Conservation (phyloP, 2,888 invertebrate species). For the Sphaerophoria rueppellii region DNA sequence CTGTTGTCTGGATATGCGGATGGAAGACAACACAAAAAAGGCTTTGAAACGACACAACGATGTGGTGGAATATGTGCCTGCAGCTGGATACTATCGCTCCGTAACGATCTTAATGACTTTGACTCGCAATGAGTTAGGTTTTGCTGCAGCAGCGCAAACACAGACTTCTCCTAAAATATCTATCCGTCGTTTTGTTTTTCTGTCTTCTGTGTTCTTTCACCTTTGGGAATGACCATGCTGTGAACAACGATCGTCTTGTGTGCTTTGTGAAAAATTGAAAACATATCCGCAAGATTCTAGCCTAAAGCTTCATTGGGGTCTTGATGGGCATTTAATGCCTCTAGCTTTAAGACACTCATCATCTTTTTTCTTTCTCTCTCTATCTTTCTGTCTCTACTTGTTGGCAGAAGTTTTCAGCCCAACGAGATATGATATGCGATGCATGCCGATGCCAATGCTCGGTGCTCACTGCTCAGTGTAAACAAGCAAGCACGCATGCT, state of each 20-base stretch:
- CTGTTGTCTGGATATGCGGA: constrained; percentile 37
- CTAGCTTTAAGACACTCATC: constrained; percentile 23
- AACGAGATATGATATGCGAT: constrained; percentile 53
- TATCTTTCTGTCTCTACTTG: too few species aligned
- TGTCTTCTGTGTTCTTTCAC: constrained; percentile 45
- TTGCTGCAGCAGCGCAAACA: constrained; percentile 20
- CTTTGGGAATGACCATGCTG: constrained; percentile 60
- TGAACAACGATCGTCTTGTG: constrained; percentile 62
- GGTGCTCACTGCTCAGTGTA: constrained; percentile 41
- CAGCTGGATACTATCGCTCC: constrained; percentile 71
- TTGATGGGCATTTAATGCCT: constrained; percentile 55
- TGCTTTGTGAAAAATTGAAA: constrained; percentile 59
- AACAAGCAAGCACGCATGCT: constrained; percentile 66
- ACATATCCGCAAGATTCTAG: constrained; percentile 60
- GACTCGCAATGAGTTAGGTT: constrained; percentile 68
- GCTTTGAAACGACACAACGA: constrained; percentile 8
- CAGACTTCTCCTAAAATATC: constrained; percentile 31
- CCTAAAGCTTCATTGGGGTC: constrained; percentile 11
- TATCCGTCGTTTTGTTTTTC: too few species aligned
- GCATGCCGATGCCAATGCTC: constrained; percentile 4
- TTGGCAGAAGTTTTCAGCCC: background rate
- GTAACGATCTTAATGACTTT: constrained; percentile 73
- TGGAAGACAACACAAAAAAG: constrained; percentile 13
- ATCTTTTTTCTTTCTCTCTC: background rate
- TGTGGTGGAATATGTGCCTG: constrained; percentile 53